These are phyloP conservation scores for Panopea generosa DNA, from an alignment of 2,888 invertebrate genomes.

Conservation along the genomic window DNA sequence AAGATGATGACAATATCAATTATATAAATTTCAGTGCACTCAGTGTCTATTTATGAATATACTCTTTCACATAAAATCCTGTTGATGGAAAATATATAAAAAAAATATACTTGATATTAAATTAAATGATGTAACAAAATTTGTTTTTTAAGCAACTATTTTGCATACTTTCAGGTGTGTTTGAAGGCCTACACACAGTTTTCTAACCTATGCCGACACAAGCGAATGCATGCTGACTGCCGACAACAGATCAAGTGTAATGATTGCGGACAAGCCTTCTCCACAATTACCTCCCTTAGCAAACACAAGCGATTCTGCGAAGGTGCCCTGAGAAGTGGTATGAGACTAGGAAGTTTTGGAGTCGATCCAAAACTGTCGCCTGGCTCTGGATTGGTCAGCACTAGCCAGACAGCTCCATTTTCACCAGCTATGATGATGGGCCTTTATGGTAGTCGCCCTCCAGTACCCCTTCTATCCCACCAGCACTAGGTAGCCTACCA, in stretches of 20 bases:
- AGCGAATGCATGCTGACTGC: constrained; percentile 99
- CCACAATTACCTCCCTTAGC: constrained; percentile 95
- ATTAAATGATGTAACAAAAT: no score
- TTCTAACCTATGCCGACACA: constrained; percentile 99
- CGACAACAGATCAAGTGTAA: constrained; percentile 96
- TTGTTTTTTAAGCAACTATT: no score
- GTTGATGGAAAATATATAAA: no score
- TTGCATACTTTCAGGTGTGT: constrained; percentile 88
- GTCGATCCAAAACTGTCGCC: constrained; percentile 58
- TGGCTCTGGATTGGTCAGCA: constrained; percentile 42
- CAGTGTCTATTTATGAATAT: no score
- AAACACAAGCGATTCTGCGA: constrained; percentile 99
- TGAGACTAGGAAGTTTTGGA: constrained; percentile 71
- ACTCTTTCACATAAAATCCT: no score
- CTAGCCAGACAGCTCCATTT: constrained; percentile 59
- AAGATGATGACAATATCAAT: no score
- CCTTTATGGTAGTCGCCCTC: constrained; percentile 74
- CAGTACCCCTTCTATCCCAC: constrained; percentile 74
- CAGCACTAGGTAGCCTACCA: constrained; percentile 66
- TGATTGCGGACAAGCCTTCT: constrained; percentile 97
- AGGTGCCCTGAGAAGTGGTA: constrained; percentile 86
- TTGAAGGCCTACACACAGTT: constrained; percentile 99
- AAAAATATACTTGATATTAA: no score
- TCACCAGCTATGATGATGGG: constrained; percentile 74
- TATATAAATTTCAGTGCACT: no score